These are phyloP conservation scores for Odontothrips loti DNA, from an alignment of 2,888 invertebrate genomes.

Conservation along the genomic window DNA sequence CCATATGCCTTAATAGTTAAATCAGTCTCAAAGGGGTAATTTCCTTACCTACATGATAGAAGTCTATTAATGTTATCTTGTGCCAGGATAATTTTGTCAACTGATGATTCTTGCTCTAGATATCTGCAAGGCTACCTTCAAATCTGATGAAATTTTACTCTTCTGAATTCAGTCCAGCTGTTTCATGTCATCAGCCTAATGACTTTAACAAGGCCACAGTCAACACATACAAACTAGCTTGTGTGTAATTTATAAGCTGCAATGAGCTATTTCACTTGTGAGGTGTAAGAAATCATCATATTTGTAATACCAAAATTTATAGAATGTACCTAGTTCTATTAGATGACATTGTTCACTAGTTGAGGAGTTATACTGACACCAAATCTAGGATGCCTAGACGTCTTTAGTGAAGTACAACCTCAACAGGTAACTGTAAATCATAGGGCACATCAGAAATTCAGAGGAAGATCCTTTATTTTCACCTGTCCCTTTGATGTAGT, in stretches of 20 bases:
- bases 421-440: conserved; percentile 1
- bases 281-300: not conserved
- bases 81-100: no score
- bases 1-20: not conserved
- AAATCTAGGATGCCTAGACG: not conserved
- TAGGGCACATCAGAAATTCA: not conserved
- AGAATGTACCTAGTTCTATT: not conserved
- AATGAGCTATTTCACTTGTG: not conserved
- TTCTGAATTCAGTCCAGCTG: no score
- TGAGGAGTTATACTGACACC: not conserved
- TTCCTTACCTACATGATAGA: not conserved
- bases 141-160: no score
- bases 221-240: no score
- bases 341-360: not conserved
- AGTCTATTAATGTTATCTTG: no score
- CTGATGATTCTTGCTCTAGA: no score
- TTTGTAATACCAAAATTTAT: no score
- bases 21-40: not conserved
- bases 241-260: no score
- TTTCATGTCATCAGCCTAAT: no score
- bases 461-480: not conserved
- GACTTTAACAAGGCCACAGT: no score
- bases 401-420: not conserved
- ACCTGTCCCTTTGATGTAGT: not conserved
- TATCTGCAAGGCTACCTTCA: no score